Conservation (phyloP, 2,797 vertebrate genomes). For the Mormyrops attenuatus region DNA sequence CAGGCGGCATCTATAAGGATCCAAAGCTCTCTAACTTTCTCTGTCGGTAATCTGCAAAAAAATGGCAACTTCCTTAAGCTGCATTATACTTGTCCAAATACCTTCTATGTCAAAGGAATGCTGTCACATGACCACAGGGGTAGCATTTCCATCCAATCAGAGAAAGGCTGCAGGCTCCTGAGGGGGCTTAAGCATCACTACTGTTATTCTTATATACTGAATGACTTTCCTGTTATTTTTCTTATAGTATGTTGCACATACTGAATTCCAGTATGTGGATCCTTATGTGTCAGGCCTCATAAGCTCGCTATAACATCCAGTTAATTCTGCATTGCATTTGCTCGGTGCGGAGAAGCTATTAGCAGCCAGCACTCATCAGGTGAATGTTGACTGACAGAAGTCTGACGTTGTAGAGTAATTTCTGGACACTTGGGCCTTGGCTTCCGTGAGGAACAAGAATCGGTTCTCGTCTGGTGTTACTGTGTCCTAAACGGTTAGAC, state of each 20-base stretch:
- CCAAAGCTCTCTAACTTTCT: neutral
- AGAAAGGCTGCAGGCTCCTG: neutral
- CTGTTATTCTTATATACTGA: neutral
- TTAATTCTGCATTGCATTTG: neutral
- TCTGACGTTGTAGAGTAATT: neutral
- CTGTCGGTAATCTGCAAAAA: neutral
- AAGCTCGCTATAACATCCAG: neutral
- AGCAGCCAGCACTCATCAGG: neutral
- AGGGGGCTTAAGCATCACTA: neutral
- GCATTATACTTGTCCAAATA: neutral
- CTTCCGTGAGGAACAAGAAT: neutral
- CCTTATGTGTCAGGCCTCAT: neutral
- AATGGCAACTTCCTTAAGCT: neutral
- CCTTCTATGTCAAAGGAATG: neutral
- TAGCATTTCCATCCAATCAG: neutral
- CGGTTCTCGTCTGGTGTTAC: neutral
- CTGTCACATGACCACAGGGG: neutral
- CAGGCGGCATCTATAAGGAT: neutral
- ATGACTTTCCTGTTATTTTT: neutral
- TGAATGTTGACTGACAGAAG: neutral
- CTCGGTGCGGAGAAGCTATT: neutral
- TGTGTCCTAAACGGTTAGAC: neutral
- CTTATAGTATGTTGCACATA: neutral
- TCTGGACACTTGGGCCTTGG: neutral
- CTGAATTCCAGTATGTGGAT: neutral